These are phyloP conservation scores for Carpatolechia fugitivella DNA, from an alignment of 2,888 invertebrate species.

Conservation along the genomic window DNA sequence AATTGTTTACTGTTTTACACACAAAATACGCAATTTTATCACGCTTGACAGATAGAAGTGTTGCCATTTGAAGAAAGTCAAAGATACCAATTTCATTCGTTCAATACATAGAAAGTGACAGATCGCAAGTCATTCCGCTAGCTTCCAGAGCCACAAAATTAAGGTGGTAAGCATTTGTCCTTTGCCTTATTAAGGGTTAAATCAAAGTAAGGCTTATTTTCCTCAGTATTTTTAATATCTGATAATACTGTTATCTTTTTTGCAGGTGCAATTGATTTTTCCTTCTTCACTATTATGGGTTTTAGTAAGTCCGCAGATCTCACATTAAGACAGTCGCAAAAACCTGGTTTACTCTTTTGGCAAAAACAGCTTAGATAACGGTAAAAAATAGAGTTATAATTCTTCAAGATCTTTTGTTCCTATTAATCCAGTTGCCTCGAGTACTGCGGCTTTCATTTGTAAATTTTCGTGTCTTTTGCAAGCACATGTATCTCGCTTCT, in stretches of 20 bases:
- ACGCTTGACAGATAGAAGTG: too few species aligned
- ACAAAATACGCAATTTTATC: too few species aligned
- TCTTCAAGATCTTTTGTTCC: neutral
- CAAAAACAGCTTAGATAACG: neutral
- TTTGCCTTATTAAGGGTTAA: too few species aligned
- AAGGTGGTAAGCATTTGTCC: too few species aligned
- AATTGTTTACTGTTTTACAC: too few species aligned
- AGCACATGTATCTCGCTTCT: neutral
- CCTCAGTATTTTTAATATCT: neutral
- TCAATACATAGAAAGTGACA: too few species aligned
- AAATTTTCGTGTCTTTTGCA: neutral
- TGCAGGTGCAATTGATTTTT: neutral
- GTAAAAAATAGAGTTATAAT: neutral
- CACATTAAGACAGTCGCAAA: slow-evolving; percentile 5
- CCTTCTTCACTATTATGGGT: neutral
- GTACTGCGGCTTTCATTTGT: neutral
- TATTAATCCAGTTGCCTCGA: neutral
- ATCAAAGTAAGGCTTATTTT: slow-evolving; percentile 1
- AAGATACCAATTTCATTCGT: too few species aligned
- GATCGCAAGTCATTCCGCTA: too few species aligned
- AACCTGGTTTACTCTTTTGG: slow-evolving; percentile 1
- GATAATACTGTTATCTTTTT: neutral
- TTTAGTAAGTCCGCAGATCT: neutral
- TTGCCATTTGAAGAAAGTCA: too few species aligned
- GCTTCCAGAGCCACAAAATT: too few species aligned